Base-by-base conservation (phyloP, 2,797 vertebrate genomes). In the Lacerta agilis region DNA sequence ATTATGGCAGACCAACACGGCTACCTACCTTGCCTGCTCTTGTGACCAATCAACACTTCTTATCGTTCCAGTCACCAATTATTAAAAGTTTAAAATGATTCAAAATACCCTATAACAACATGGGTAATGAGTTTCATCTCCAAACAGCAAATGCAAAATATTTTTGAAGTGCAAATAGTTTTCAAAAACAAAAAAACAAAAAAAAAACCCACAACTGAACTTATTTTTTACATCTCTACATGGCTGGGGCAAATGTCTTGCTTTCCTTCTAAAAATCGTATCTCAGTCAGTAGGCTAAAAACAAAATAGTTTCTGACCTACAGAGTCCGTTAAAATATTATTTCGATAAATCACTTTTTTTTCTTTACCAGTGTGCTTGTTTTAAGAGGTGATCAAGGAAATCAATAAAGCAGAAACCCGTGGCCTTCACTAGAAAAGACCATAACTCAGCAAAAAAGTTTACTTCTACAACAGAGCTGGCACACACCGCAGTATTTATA, bases 41-140 rank as follows among this genome's bases (percentile, higher is more conserved):
- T 36, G 41, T 25, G n/a, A 11, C 64, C 43, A 69, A 45, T 33
- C 73, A 23, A n/a, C 41, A 36, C 89, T 90, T 71, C 55, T 2
- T 58, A 61, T 86, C 80, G 88, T 87, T 94, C 91, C 90, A 86
- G 87, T 82, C 91, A 75, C 79, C 93, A 94, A 85, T 92, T 92
- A 93, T 79, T 92, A 85, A 90, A 93, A 93, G 92, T 93, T 94
- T 61, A 91, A 89, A 20, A 94, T 83, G 82, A 82, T 94, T 83
- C 82, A 43, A 43, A 94, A 93, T 89, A 93, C 93, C 93, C 90
- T 83, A 90, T 29, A 93, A 89, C 29, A 13, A 91, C 89, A 84
- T 64, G 85, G 82, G 85, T 58, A 91, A 93, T 91, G 73, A 89
- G 78, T 88, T 92, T 82, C 83, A 76, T 75, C 82, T 72, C 90